Conservation (phyloP, 2,113 vertebrate species). For the Sporophila hypoxantha region DNA sequence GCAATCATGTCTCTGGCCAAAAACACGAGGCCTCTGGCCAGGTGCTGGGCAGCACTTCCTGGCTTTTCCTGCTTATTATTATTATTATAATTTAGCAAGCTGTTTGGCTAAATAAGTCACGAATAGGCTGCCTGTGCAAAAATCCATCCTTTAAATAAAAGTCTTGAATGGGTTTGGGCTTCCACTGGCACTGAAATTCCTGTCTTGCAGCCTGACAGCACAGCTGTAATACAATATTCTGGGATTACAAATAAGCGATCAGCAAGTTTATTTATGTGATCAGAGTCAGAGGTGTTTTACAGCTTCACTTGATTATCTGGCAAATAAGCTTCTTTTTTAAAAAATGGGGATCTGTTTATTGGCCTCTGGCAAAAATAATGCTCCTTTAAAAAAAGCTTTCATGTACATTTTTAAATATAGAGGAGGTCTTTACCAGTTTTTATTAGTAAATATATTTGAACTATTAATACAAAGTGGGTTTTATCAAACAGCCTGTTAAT, state of each 20-base stretch:
- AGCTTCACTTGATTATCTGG: not conserved
- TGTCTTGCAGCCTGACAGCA: not conserved
- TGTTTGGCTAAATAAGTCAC: fast-evolving
- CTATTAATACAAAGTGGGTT: not conserved
- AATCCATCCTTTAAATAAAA: not conserved
- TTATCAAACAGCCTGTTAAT: not conserved
- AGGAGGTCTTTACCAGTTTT: not conserved
- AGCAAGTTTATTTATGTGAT: slow-evolving; percentile 34
- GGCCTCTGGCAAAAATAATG: not conserved
- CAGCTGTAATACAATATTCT: slow-evolving; percentile 33
- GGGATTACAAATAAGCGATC: slow-evolving; percentile 17
- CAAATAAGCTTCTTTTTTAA: not conserved
- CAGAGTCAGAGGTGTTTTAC: not conserved
- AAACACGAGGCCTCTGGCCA: not conserved
- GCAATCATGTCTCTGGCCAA: not conserved
- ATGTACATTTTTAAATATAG: not conserved
- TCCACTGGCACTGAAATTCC: not conserved
- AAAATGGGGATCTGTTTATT: not conserved
- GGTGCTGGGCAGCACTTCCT: not conserved
- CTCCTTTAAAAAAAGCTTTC: not conserved
- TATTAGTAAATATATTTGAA: not conserved
- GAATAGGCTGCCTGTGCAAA: not conserved
- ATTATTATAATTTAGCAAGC: not conserved
- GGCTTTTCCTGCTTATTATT: not conserved
- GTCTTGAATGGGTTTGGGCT: not conserved